Percentiles rank a stretch among this genome's conserved stretches.
Conservation (phyloP, 2,113 vertebrate species). For the Cebus imitator region DNA sequence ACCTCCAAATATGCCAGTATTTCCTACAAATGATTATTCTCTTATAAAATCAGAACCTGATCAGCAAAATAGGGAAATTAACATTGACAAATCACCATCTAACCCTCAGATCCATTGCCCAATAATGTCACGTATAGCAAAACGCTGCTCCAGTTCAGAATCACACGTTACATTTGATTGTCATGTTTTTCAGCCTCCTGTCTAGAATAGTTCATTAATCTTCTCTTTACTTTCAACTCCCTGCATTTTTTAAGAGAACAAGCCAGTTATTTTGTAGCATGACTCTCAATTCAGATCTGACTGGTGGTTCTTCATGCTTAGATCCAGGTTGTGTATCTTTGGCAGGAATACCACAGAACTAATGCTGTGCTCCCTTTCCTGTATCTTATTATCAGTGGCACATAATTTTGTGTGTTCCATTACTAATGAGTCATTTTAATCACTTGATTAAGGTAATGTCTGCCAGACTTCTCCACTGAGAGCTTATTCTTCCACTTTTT, state of each 20-base stretch:
- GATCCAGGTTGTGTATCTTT: neutral
- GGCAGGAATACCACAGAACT: neutral
- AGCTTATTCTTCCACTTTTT: neutral
- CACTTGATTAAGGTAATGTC: neutral
- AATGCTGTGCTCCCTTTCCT: neutral
- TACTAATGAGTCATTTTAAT: neutral
- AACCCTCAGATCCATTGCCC: neutral
- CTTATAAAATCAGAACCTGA: neutral
- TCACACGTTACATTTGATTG: neutral
- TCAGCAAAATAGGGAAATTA: neutral
- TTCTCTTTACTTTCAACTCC: neutral
- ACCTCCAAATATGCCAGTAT: neutral
- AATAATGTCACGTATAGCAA: accelerated
- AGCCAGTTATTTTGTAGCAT: neutral
- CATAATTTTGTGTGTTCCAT: neutral
- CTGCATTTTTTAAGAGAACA: neutral
- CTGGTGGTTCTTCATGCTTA: neutral
- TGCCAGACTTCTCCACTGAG: neutral
- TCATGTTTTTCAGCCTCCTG: neutral
- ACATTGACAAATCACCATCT: neutral
- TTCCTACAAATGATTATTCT: neutral
- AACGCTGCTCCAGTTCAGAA: neutral
- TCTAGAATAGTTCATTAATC: neutral
- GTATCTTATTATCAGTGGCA: neutral
- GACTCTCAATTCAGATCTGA: neutral